These are phyloP conservation scores for Sussaba pulchella DNA, from an alignment of 2,888 invertebrate species.

Conservation along the genomic window DNA sequence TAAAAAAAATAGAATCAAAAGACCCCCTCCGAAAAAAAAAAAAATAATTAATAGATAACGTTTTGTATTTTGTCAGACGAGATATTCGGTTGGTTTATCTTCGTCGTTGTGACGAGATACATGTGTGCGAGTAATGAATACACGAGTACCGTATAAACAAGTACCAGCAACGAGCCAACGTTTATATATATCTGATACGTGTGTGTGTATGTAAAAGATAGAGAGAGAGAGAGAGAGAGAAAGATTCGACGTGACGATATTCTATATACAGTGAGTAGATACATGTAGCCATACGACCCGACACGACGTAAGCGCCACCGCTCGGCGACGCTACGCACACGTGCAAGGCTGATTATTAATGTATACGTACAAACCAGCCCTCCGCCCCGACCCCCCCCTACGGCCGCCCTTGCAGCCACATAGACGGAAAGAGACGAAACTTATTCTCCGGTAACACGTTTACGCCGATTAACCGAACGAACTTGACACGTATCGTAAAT, in stretches of 20 bases:
- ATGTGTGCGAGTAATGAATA: no score
- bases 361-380: neutral
- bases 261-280: no score
- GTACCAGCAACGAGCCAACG: no score
- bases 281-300: constrained; percentile 52
- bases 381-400: neutral
- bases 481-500: constrained; percentile 10
- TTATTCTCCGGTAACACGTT: constrained; percentile 16
- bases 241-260: constrained; percentile 47
- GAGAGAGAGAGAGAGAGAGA: neutral
- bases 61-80: no score
- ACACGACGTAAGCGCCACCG: constrained; percentile 55
- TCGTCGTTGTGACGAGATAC: no score
- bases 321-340: constrained; percentile 41
- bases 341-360: neutral
- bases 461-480: constrained; percentile 3
- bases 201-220: no score
- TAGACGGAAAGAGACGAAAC: neutral
- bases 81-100: no score
- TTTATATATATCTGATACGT: no score
- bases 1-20: neutral
- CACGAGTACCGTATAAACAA: no score
- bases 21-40: no score
- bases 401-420: neutral
- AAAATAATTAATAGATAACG: no score